A percentile compares a stretch with the other conserved stretches of the same genome.
These are phyloP conservation scores for Gerosis bhagava DNA, from an alignment of 2,888 invertebrate genomes.

Conservation along the genomic window DNA sequence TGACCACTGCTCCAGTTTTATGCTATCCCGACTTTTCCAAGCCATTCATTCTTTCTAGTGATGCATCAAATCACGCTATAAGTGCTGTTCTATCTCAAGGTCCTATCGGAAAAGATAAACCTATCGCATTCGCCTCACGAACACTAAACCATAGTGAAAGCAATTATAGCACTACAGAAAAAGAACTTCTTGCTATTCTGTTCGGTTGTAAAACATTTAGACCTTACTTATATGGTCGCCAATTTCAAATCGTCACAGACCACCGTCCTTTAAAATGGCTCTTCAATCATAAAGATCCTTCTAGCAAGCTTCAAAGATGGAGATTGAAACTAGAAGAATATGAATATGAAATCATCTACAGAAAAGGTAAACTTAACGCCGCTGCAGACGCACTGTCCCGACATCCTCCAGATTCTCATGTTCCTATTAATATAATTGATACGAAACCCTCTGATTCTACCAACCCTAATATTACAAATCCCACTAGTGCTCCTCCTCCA, in stretches of 20 bases:
- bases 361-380: slow-evolving; percentile 24
- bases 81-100: slow-evolving; percentile 33
- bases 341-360: slow-evolving; percentile 29
- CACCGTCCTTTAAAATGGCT: slow-evolving; percentile 33
- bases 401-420: no score
- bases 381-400: slow-evolving; percentile 19
- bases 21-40: slow-evolving; percentile 14
- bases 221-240: slow-evolving; percentile 41
- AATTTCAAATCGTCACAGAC: slow-evolving; percentile 31
- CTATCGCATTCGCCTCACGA: slow-evolving; percentile 26
- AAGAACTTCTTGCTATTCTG: slow-evolving; percentile 25
- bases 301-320: slow-evolving; percentile 29
- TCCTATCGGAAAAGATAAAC: slow-evolving; percentile 32
- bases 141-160: slow-evolving; percentile 22
- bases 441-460: no score
- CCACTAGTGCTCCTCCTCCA: no score
- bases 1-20: neutral
- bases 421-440: no score
- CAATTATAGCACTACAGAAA: slow-evolving; percentile 26
- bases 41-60: slow-evolving; percentile 14
- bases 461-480: no score
- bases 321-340: slow-evolving; percentile 30
- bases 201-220: slow-evolving; percentile 31
- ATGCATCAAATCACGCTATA: slow-evolving; percentile 27
- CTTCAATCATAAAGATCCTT: slow-evolving; percentile 31